These are phyloP conservation scores for Anniella stebbinsi DNA, from an alignment of 2,797 vertebrate genomes.

Conservation along the genomic window DNA sequence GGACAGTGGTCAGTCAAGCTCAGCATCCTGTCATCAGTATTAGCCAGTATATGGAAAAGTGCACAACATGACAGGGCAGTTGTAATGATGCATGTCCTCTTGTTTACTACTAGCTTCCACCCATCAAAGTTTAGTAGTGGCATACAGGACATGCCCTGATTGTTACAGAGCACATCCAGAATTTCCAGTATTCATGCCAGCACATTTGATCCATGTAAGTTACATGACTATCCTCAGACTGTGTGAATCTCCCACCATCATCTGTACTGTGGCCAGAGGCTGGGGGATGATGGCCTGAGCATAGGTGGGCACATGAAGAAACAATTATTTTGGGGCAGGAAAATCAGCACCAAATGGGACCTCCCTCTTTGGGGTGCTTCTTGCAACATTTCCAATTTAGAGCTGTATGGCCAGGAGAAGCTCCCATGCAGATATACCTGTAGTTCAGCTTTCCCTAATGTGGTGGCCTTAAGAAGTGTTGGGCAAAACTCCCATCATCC, in stretches of 20 bases:
- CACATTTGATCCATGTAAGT: background rate
- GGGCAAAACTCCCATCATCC: too few relatives aligned
- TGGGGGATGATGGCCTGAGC: background rate
- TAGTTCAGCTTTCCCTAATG: background rate
- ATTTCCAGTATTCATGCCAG: background rate
- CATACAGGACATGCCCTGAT: constrained; percentile 6
- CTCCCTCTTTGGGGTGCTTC: background rate
- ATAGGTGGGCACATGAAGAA: background rate
- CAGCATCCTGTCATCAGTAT: constrained; percentile 29
- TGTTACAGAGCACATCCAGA: background rate
- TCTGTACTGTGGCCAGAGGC: background rate
- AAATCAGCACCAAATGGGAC: background rate
- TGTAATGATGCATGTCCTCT: constrained; percentile 21
- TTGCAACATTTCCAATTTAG: background rate
- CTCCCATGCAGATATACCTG: background rate
- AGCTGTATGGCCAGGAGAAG: background rate
- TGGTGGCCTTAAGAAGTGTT: too few relatives aligned
- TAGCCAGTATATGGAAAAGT: constrained; percentile 13
- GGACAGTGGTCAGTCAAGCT: constrained; percentile 17
- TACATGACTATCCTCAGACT: background rate
- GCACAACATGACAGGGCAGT: background rate
- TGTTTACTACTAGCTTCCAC: constrained; percentile 18
- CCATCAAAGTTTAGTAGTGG: background rate
- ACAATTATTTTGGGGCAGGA: too few relatives aligned
- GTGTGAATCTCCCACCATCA: background rate